These are phyloP conservation scores for Chelon auratus DNA, from an alignment of 2,797 vertebrate genomes.

Conservation along the genomic window DNA sequence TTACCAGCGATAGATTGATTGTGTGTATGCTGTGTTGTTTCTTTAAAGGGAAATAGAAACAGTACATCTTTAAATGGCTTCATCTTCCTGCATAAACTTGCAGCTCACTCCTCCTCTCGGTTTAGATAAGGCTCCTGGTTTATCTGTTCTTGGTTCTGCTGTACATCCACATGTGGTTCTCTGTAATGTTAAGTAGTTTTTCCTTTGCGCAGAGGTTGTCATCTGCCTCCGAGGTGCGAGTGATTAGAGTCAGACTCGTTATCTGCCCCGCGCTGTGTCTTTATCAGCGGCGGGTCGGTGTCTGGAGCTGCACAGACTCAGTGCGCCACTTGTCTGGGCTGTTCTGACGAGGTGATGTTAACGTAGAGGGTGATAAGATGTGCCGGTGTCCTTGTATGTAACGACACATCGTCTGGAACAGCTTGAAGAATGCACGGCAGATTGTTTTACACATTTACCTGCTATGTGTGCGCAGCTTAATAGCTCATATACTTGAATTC, in stretches of 20 bases:
- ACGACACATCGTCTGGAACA: background rate
- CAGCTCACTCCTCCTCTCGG: background rate
- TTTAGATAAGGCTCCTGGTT: conserved; percentile 18
- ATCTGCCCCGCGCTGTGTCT: conserved; percentile 42
- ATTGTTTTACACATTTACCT: background rate
- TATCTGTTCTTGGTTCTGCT: conserved; percentile 28
- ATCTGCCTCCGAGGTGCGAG: conserved; percentile 42
- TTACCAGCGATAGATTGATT: conserved; percentile 7
- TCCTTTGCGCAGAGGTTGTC: conserved; percentile 23
- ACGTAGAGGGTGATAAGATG: conserved; percentile 10
- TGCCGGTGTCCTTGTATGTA: conserved; percentile 7
- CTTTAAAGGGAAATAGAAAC: background rate
- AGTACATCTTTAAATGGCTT: background rate
- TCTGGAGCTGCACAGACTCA: conserved; percentile 29
- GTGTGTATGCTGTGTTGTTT: background rate
- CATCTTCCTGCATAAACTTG: background rate
- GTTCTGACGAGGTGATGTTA: conserved; percentile 20
- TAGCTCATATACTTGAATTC: background rate
- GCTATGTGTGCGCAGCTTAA: background rate
- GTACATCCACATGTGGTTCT: conserved; percentile 23
- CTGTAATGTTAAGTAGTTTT: conserved; percentile 66
- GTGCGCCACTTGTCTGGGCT: background rate
- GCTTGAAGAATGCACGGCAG: background rate
- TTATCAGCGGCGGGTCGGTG: conserved; percentile 39
- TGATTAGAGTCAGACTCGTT: conserved; percentile 52